Base-by-base conservation (phyloP, 2,113 vertebrate species). In the Antidorcas marsupialis region DNA sequence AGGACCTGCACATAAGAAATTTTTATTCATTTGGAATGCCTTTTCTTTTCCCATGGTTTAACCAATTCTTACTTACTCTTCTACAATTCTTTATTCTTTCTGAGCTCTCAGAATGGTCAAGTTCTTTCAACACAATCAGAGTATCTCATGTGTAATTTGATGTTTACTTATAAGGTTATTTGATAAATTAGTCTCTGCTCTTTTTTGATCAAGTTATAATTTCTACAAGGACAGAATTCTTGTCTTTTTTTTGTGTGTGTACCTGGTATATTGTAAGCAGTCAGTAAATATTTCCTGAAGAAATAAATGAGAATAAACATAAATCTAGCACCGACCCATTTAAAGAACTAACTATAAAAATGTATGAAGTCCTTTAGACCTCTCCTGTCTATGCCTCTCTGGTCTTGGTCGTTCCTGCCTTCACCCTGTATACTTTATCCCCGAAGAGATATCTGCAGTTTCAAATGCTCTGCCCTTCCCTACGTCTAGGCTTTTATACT, bases 311-410 rank as follows among this genome's bases (percentile, higher is more conserved):
- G 21, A 89, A 27, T 33, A 60, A 89, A 57, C 47, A 33, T 12
- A 9, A 33, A 36, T 23, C n/a, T n/a, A 50, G 2, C 30, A 57
- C 30, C 0, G 0, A 55, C 2, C 3, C 39, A 74, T 43, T 33
- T 47, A 28, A 5, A 86, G 79, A 55, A 19, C 59, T 79, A 33
- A 52, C 64, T 85, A 36, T 16, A 67, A 85, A 79, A 60, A 39
- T 10, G 9, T 28, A 10, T 52, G n/a, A 50, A 53, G 52, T 45
- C 43, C 25, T 39, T 55, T 21, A 25, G 59, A 6, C 45, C 5
- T 23, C 43, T 16, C 30, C 7, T 43, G 15, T 11, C 5, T 17
- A 19, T 39, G 27, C 52, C 78, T 55, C 14, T 25, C 36, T 52
- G 0, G 17, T 33, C 45, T 7, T 16, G 11, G 39, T 36, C 30